Percentiles rank a stretch among this genome's conserved stretches.
Conservation (phyloP, 2,797 vertebrate species). For the Cirrhinus molitorella region DNA sequence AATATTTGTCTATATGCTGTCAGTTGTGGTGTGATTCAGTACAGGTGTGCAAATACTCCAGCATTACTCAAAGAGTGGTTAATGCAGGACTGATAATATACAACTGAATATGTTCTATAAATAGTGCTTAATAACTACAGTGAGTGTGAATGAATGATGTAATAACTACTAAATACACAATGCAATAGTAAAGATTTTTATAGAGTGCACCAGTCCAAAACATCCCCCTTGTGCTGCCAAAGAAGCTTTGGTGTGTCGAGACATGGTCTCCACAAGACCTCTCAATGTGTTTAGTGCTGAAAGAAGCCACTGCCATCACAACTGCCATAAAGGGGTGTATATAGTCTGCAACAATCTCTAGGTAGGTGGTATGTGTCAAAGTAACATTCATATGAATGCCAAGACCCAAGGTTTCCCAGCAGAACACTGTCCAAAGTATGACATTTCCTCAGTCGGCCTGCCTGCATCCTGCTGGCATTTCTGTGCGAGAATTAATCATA, state of each 20-base stretch:
- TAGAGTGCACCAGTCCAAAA: not conserved
- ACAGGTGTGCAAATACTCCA: not conserved
- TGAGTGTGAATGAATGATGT: not conserved
- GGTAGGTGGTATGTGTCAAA: no score
- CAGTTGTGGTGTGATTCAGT: not conserved
- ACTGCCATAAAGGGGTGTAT: no score
- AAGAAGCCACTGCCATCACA: no score
- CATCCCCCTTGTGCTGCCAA: not conserved
- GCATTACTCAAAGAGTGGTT: not conserved
- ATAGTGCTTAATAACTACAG: not conserved
- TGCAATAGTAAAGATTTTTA: not conserved
- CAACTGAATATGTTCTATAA: not conserved
- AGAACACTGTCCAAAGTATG: no score
- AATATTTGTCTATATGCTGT: slow-evolving; percentile 2
- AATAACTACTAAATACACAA: not conserved
- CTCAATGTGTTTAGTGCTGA: no score
- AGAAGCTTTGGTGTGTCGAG: not conserved
- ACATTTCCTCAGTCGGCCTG: no score
- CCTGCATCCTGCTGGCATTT: no score
- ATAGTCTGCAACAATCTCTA: no score
- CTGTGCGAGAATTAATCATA: not conserved
- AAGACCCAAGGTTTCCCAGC: no score
- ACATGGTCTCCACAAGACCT: not conserved
- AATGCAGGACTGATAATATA: not conserved
- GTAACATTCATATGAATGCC: no score